Conservation (phyloP, 1,140 invertebrate species). For the Scaptomyza montana region DNA sequence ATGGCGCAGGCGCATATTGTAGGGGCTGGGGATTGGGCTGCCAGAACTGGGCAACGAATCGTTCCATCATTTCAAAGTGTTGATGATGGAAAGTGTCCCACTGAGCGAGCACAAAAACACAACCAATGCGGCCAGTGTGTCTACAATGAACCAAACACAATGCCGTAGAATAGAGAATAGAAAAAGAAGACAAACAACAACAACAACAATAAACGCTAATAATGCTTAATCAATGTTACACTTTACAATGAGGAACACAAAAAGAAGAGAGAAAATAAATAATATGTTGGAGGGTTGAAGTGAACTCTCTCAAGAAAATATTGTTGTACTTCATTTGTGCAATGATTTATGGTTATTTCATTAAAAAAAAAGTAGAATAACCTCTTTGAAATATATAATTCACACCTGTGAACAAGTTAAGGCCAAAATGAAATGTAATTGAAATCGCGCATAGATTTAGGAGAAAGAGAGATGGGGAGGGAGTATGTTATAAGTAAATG, state of each 20-base stretch:
- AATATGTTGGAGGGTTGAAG: conserved; percentile 23
- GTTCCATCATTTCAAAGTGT: conserved; percentile 74
- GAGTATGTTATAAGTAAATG: conserved; percentile 28
- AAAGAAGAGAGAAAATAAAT: conserved; percentile 18
- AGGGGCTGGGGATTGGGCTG: conserved; percentile 35
- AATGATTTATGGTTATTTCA: conserved; percentile 78
- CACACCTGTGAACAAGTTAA: conserved; percentile 70
- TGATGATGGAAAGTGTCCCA: conserved; percentile 81
- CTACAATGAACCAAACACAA: conserved; percentile 51
- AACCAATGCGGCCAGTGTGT: conserved; percentile 40
- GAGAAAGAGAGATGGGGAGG: neutral
- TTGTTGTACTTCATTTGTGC: conserved; percentile 71
- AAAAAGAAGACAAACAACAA: conserved; percentile 58
- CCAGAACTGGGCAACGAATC: conserved; percentile 65
- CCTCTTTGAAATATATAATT: conserved; percentile 57
- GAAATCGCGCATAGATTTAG: conserved; percentile 41
- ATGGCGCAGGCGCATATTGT: conserved; percentile 52
- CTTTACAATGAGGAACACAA: conserved; percentile 65
- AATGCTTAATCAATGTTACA: conserved; percentile 82
- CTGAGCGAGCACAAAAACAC: conserved; percentile 63
- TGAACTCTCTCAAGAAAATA: conserved; percentile 11
- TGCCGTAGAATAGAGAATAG: conserved; percentile 27
- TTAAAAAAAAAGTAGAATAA: conserved; percentile 37
- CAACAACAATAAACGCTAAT: conserved; percentile 78
- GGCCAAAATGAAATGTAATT: conserved; percentile 70